Evolutionary conservation across 2,797 vertebrate species (phyloP).

Genomic region (Myotis findleyi): DNA sequence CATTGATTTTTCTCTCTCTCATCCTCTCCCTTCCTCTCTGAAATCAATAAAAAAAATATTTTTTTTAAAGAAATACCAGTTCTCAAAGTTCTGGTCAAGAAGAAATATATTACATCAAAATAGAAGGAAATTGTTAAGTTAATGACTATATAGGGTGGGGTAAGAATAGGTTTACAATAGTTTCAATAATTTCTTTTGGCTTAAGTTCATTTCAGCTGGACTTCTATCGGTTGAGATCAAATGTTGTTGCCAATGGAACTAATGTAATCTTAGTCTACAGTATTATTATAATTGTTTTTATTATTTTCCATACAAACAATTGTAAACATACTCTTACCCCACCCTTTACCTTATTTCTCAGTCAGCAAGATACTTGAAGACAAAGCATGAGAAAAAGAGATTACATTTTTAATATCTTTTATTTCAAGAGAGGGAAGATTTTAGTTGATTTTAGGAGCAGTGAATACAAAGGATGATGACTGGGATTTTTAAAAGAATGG

Average conservation of each 20-base stretch:
- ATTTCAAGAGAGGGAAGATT: neutral
- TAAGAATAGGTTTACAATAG: neutral
- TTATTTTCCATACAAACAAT: neutral
- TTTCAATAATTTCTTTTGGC: conserved; percentile 16
- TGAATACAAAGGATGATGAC: neutral
- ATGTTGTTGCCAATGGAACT: neutral
- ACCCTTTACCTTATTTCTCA: neutral
- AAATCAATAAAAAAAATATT: too few species aligned
- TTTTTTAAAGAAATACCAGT: neutral
- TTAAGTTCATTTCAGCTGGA: neutral
- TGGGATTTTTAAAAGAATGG: neutral
- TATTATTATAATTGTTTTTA: neutral
- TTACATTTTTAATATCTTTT: neutral
- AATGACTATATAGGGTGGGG: neutral
- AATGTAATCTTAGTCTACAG: neutral
- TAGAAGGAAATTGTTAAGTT: neutral
- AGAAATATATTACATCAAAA: conserved; percentile 5
- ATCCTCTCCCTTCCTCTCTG: too few species aligned
- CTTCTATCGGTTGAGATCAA: conserved; percentile 36
- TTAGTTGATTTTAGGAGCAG: conserved; percentile 1
- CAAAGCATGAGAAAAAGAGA: conserved; percentile 23
- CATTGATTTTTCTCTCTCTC: too few species aligned
- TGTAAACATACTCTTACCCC: neutral
- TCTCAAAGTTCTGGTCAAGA: neutral
- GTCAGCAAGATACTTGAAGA: neutral